Percentiles rank a stretch among this genome's conserved stretches.
Conservation (phyloP, 92 coral and sea anemone genomes). For the Umimayanthus kanabou region DNA sequence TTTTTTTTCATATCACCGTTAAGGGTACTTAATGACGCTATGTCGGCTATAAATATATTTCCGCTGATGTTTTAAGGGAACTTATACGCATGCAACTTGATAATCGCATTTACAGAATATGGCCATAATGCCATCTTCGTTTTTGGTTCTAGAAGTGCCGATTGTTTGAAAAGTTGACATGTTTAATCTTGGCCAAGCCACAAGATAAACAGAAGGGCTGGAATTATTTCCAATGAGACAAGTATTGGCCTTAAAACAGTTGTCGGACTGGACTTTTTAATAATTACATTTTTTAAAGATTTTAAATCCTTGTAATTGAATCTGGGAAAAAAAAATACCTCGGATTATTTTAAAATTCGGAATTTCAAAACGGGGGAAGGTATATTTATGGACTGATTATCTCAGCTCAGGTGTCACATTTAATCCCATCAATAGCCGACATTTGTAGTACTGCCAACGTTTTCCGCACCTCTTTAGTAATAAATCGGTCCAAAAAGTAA, state of each 20-base stretch:
- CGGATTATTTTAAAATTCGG: too few species aligned
- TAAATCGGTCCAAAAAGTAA: too few species aligned
- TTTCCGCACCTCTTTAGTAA: too few species aligned
- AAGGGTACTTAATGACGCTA: background rate
- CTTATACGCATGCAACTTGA: background rate
- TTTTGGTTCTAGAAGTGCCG: background rate
- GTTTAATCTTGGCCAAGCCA: background rate
- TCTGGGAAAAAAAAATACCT: too few species aligned
- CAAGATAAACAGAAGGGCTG: background rate
- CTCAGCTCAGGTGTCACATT: too few species aligned
- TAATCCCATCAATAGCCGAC: too few species aligned
- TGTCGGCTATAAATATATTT: too few species aligned
- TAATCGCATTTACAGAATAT: background rate
- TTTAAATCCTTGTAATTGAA: too few species aligned
- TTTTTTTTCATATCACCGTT: background rate
- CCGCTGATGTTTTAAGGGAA: background rate
- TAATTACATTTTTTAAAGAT: too few species aligned
- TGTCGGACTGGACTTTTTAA: background rate
- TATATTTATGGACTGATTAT: too few species aligned
- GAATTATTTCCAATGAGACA: background rate
- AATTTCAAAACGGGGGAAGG: too few species aligned
- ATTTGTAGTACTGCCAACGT: too few species aligned
- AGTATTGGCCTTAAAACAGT: background rate
- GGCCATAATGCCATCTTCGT: background rate
- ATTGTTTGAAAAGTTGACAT: background rate